Conservation (phyloP, 1,140 invertebrate genomes). For the Bombyx mandarina region DNA sequence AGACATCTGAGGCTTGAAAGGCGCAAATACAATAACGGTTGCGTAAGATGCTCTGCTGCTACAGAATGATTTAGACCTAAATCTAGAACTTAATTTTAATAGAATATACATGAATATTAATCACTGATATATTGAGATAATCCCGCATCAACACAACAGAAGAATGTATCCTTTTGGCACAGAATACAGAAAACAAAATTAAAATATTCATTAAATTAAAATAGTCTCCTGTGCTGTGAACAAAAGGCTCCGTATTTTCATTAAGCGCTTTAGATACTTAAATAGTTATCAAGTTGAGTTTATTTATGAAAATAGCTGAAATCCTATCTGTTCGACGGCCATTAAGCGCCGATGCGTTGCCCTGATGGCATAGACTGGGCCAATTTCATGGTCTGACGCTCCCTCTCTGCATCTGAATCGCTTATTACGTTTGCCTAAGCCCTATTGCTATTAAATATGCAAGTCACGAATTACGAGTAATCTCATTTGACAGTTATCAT, state of each 20-base stretch:
- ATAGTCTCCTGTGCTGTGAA: not conserved
- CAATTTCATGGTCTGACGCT: conserved; percentile 67
- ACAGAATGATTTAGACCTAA: too few species aligned
- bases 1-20: too few species aligned
- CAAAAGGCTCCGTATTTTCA: not conserved
- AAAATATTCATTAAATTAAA: conserved; percentile 4
- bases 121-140: too few species aligned
- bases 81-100: too few species aligned
- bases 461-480: too few species aligned
- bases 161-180: too few species aligned
- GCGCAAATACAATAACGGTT: too few species aligned
- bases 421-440: conserved; percentile 33
- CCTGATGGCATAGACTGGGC: conserved; percentile 38
- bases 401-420: conserved; percentile 34
- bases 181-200: not conserved
- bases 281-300: conserved; percentile 16
- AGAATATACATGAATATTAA: too few species aligned
- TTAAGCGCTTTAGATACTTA: conserved; percentile 4
- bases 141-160: too few species aligned
- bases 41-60: too few species aligned
- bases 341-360: conserved; percentile 49
- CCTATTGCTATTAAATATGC: conserved; percentile 4
- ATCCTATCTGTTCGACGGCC: conserved; percentile 35
- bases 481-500: too few species aligned
- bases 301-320: conserved; percentile 37